phyloP scores from a whole-genome alignment of 30 jellyfish, hydroid and myxozoan genomes.

The Phacellophora camtschatica region DNA sequence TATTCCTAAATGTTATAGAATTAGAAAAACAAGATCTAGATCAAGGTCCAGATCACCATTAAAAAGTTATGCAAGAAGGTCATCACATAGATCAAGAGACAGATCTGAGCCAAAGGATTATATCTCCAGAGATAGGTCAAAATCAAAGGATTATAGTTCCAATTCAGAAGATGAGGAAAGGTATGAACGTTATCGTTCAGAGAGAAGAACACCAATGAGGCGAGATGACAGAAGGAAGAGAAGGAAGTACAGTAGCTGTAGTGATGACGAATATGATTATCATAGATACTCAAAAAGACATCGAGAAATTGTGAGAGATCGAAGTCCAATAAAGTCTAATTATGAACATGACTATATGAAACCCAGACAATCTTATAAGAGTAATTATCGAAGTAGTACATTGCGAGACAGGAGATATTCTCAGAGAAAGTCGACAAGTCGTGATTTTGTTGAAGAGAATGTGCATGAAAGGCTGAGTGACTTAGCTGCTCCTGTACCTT shows the following conservation, averaged over 20 bases:
- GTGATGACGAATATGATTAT: slow-evolving; percentile 73
- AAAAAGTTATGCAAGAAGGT: background rate
- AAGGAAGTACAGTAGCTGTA: slow-evolving; percentile 68
- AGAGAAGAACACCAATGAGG: slow-evolving; percentile 65
- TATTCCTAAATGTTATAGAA: slow-evolving; percentile 38
- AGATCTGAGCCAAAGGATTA: slow-evolving; percentile 43
- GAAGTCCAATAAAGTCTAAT: slow-evolving; percentile 16
- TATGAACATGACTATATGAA: slow-evolving; percentile 31
- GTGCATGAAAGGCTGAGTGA: slow-evolving; percentile 77
- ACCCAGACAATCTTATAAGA: slow-evolving; percentile 4
- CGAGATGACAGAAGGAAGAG: slow-evolving; percentile 47
- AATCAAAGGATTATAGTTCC: slow-evolving; percentile 31
- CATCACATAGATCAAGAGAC: background rate
- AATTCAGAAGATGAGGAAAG: slow-evolving; percentile 53
- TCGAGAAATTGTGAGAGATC: slow-evolving; percentile 4
- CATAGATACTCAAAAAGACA: slow-evolving; percentile 38
- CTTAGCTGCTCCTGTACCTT: slow-evolving; percentile 90
- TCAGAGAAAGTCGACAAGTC: background rate
- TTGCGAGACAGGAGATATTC: slow-evolving; percentile 21
- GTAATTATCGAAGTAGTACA: slow-evolving; percentile 8
- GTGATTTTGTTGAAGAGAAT: slow-evolving; percentile 40
- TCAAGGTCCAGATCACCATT: slow-evolving; percentile 64
- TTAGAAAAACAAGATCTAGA: slow-evolving; percentile 3
- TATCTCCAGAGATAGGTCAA: slow-evolving; percentile 32
- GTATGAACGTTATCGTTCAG: slow-evolving; percentile 35